Evolutionary conservation across 1,140 invertebrate species (phyloP).

Genomic region (Oryzaephilus surinamensis): DNA sequence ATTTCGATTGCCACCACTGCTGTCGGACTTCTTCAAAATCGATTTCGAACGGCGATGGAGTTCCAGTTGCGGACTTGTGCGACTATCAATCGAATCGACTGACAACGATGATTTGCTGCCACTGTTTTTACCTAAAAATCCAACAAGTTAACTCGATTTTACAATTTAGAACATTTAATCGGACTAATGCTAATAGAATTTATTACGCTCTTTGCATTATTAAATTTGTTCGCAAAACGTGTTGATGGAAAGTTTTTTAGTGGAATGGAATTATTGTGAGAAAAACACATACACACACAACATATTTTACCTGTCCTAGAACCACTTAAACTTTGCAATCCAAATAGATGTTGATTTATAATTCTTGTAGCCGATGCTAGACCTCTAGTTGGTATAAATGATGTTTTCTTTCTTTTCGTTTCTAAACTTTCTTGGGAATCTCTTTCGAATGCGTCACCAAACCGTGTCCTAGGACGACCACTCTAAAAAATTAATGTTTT

Average conservation of each 20-base stretch:
- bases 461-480: slow-evolving; percentile 34
- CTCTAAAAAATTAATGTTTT: too few relatives aligned
- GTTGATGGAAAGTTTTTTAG: slow-evolving; percentile 9
- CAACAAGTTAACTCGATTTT: slow-evolving; percentile 3
- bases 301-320: slow-evolving; percentile 41
- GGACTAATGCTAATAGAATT: neutral
- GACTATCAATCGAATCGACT: slow-evolving; percentile 57
- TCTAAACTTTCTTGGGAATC: slow-evolving; percentile 44
- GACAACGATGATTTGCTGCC: slow-evolving; percentile 60
- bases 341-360: slow-evolving; percentile 66
- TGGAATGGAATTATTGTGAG: slow-evolving; percentile 9
- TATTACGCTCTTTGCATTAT: neutral
- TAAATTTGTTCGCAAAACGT: too few relatives aligned
- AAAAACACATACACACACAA: too few relatives aligned
- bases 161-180: neutral
- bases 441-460: slow-evolving; percentile 35
- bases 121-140: slow-evolving; percentile 45
- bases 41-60: slow-evolving; percentile 58
- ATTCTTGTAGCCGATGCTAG: slow-evolving; percentile 59
- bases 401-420: slow-evolving; percentile 39
- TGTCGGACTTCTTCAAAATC: slow-evolving; percentile 64
- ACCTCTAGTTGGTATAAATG: slow-evolving; percentile 51
- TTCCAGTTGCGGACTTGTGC: slow-evolving; percentile 49
- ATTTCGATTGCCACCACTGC: slow-evolving; percentile 35
- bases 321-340: slow-evolving; percentile 45